phyloP scores from a whole-genome alignment of 2,888 invertebrate species.

The Caenorhabditis doughertyi region DNA sequence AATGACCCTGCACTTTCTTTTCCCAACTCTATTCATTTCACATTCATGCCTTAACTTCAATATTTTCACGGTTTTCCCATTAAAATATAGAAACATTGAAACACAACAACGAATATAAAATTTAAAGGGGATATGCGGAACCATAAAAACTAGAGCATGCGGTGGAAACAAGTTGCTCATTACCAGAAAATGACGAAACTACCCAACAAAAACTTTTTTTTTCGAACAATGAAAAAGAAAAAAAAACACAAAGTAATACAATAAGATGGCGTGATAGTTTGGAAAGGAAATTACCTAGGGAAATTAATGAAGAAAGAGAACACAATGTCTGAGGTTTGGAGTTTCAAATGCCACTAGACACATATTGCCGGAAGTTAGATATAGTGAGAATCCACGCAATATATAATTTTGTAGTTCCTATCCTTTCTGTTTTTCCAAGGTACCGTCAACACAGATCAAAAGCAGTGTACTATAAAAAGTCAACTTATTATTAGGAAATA shows the following conservation, averaged over 20 bases:
- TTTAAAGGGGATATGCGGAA: slow-evolving; percentile 33
- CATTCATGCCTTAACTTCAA: too few relatives aligned
- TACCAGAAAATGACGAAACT: slow-evolving; percentile 12
- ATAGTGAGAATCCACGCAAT: not conserved
- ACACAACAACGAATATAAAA: slow-evolving; percentile 12
- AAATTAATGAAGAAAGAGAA: not conserved
- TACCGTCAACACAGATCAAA: too few relatives aligned
- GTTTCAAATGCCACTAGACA: not conserved
- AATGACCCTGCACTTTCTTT: too few relatives aligned
- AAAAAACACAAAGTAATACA: not conserved
- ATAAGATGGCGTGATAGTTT: not conserved
- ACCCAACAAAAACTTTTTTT: not conserved
- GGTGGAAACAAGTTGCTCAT: slow-evolving; percentile 25
- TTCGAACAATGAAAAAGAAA: slow-evolving; percentile 12
- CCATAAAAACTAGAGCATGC: slow-evolving; percentile 28
- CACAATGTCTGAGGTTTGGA: slow-evolving; percentile 4
- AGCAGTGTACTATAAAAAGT: too few relatives aligned
- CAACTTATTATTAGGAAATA: too few relatives aligned
- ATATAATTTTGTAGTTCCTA: too few relatives aligned
- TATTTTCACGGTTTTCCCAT: too few relatives aligned
- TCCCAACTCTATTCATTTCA: not conserved
- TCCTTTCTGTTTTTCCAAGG: too few relatives aligned
- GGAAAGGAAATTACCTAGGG: not conserved
- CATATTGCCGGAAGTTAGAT: not conserved
- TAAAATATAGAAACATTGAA: too few relatives aligned